A percentile compares a stretch with the other conserved stretches of the same genome.
phyloP scores from a whole-genome alignment of 2,113 vertebrate genomes.

The Sporophila hypoxantha region DNA sequence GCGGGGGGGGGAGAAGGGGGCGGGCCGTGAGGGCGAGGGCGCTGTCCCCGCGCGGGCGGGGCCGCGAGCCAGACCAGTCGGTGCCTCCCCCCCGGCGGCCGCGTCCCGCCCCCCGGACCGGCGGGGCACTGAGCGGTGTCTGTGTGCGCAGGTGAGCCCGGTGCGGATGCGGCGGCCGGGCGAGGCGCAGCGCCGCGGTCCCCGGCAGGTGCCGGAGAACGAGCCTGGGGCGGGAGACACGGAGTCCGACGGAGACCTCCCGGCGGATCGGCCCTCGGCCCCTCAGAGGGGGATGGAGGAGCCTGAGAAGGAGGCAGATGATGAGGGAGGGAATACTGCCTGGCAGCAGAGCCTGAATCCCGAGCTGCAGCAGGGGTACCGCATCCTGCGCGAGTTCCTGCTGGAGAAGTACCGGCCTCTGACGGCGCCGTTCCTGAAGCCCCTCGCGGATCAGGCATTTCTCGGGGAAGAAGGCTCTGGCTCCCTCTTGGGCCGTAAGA shows the following conservation, averaged over 20 bases:
- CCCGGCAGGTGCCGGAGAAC: conserved; percentile 21
- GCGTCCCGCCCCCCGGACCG: neutral
- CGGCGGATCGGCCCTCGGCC: neutral
- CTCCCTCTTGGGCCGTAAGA: neutral
- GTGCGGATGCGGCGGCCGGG: neutral
- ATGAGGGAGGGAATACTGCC: neutral
- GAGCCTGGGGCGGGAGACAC: neutral
- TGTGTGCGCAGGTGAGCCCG: neutral
- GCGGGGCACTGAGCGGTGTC: neutral
- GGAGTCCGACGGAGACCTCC: conserved; percentile 34
- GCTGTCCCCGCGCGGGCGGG: neutral
- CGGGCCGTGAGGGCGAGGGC: neutral
- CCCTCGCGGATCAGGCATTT: conserved; percentile 32
- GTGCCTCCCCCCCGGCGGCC: neutral
- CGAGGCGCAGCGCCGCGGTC: neutral
- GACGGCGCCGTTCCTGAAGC: conserved; percentile 80
- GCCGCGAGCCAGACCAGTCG: neutral
- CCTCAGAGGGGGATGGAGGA: neutral
- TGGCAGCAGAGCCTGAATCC: conserved; percentile 75
- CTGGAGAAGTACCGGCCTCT: conserved; percentile 85
- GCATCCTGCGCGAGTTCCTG: conserved; percentile 86
- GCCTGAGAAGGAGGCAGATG: neutral
- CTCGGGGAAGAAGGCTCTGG: neutral
- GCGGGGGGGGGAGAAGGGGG: neutral
- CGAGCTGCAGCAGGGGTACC: conserved; percentile 87